These are phyloP conservation scores for Potamarius usumacintae DNA, from an alignment of 2,113 vertebrate genomes.

Conservation along the genomic window DNA sequence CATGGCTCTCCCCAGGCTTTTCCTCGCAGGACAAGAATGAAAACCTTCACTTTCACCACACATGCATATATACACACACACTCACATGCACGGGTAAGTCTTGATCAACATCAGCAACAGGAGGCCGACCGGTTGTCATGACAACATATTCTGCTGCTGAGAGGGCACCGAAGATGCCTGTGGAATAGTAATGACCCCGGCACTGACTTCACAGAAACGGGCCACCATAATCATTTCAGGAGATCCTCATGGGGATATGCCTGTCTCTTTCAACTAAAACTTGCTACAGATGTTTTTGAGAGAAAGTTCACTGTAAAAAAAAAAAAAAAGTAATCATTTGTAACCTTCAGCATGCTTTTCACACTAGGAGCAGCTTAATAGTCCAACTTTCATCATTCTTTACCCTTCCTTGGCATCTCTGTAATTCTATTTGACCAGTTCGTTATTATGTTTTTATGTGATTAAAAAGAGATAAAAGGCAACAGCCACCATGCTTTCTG, in stretches of 20 bases:
- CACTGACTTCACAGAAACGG: conserved; percentile 61
- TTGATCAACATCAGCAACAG: conserved; percentile 69
- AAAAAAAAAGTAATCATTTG: neutral
- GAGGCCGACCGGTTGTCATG: conserved; percentile 70
- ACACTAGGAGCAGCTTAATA: neutral
- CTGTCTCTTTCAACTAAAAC: neutral
- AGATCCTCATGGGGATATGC: conserved; percentile 39
- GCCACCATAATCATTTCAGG: conserved; percentile 36
- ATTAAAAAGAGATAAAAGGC: conserved; percentile 40
- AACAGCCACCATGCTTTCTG: neutral
- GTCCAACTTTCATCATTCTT: neutral
- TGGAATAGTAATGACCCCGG: conserved; percentile 72
- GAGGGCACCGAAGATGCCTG: conserved; percentile 59
- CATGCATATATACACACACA: conserved; percentile 23
- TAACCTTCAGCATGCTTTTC: conserved; percentile 27
- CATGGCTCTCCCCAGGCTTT: conserved; percentile 48
- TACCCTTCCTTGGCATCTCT: conserved; percentile 5
- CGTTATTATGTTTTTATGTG: conserved; percentile 3
- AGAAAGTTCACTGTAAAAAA: conserved; percentile 3
- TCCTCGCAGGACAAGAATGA: conserved; percentile 54
- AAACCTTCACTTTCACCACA: conserved; percentile 53
- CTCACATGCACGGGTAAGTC: conserved; percentile 51
- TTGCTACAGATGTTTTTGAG: conserved; percentile 5
- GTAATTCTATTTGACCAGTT: conserved; percentile 12
- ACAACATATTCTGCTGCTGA: conserved; percentile 65